A percentile compares a stretch with the other conserved stretches of the same genome.
Conservation (phyloP, 2,888 invertebrate species). For the Acanthosepion pharaonis region DNA sequence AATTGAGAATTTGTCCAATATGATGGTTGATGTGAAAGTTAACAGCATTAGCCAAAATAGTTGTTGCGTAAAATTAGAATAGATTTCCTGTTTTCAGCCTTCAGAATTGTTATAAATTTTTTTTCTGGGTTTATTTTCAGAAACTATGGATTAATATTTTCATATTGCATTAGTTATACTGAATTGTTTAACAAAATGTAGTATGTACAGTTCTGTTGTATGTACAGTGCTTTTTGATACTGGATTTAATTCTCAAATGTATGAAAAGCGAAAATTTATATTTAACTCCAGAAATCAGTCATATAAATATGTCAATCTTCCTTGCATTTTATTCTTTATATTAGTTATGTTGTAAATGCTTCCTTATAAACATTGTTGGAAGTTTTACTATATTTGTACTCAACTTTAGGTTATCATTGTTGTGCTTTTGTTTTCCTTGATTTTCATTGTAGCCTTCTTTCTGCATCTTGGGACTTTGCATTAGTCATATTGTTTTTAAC, state of each 20-base stretch:
- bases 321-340: too few species aligned
- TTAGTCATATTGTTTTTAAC: too few species aligned
- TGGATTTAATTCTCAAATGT: neutral
- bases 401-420: neutral
- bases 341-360: neutral
- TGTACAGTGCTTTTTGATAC: too few species aligned
- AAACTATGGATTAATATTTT: neutral
- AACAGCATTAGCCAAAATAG: neutral
- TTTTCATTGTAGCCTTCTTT: too few species aligned
- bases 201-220: neutral
- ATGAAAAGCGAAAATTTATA: neutral
- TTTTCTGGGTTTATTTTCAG: neutral
- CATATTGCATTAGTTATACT: neutral
- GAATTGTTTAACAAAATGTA: neutral
- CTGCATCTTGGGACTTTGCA: too few species aligned
- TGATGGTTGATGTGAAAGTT: neutral
- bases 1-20: neutral
- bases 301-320: neutral
- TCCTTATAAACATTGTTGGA: neutral
- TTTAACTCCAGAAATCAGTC: neutral
- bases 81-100: neutral
- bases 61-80: neutral
- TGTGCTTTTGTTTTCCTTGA: too few species aligned
- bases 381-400: neutral
- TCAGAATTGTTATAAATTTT: neutral